Evolutionary conservation across 2,113 vertebrate genomes (phyloP).

Genomic region (Ictalurus furcatus): DNA sequence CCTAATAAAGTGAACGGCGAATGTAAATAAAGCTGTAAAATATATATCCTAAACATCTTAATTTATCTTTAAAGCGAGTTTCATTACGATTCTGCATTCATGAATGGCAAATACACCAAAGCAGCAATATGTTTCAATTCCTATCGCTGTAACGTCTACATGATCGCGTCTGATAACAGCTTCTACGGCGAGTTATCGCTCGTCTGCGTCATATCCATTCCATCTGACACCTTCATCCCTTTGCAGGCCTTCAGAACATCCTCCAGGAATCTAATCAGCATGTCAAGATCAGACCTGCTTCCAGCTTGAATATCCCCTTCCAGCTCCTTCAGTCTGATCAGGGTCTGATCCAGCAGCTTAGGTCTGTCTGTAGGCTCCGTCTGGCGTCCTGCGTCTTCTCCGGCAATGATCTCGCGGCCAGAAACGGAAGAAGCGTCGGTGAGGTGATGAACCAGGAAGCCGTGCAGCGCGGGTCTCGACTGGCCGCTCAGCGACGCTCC

Average conservation of each 20-base stretch:
- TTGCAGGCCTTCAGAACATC: constrained; percentile 70
- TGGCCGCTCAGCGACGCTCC: constrained; percentile 59
- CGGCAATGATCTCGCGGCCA: not conserved
- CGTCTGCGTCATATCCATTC: not conserved
- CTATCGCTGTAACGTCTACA: not conserved
- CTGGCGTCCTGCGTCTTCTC: constrained; percentile 38
- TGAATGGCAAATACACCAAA: not conserved
- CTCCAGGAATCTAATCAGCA: constrained; percentile 73
- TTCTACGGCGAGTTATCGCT: not conserved
- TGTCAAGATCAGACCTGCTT: constrained; percentile 46
- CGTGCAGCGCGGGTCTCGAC: constrained; percentile 64
- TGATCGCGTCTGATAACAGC: not conserved
- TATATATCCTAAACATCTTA: not conserved
- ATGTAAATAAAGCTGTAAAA: not conserved
- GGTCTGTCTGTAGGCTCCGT: constrained; percentile 66
- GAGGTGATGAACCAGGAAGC: constrained; percentile 80
- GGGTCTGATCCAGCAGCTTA: constrained; percentile 64
- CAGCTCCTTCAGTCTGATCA: constrained; percentile 69
- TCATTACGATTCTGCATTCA: not conserved
- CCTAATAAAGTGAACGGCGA: not conserved
- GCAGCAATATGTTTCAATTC: not conserved
- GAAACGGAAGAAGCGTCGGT: constrained; percentile 62
- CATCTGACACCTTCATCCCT: constrained; percentile 41
- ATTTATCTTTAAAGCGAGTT: not conserved
- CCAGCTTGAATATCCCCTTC: constrained; percentile 55